Evolutionary conservation across 2,888 invertebrate species (phyloP).

Genomic region (Lysandra coridon): DNA sequence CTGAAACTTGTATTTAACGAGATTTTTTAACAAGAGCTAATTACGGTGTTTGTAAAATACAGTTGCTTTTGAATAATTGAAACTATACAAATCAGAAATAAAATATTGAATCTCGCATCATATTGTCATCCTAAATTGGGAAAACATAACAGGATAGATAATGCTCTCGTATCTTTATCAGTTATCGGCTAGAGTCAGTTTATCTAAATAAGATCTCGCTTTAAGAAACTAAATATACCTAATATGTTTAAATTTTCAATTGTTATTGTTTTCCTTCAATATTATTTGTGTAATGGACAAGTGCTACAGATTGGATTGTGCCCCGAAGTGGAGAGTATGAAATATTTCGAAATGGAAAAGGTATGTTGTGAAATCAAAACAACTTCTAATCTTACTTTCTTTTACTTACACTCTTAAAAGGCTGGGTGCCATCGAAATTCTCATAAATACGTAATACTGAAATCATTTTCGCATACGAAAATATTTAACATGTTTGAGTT

Average conservation of each 20-base stretch:
- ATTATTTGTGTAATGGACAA: conserved; percentile 50
- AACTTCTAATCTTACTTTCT: too few species aligned
- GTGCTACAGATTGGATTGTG: conserved; percentile 65
- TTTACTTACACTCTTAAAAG: too few species aligned
- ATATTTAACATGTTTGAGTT: too few species aligned
- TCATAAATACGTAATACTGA: too few species aligned
- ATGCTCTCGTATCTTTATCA: neutral
- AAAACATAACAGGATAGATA: neutral
- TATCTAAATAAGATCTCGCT: neutral
- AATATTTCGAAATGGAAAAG: conserved; percentile 63
- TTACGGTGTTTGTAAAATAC: too few species aligned
- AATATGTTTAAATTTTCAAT: conserved; percentile 43
- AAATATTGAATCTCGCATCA: too few species aligned
- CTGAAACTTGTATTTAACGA: too few species aligned
- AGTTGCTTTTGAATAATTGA: too few species aligned
- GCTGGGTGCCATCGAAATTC: too few species aligned
- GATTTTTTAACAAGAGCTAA: too few species aligned
- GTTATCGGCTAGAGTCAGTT: neutral
- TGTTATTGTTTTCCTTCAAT: conserved; percentile 41
- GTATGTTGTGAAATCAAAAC: conserved; percentile 44
- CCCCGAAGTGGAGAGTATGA: conserved; percentile 56
- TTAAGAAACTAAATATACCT: neutral
- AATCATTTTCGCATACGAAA: too few species aligned
- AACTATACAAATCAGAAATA: too few species aligned
- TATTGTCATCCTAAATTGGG: neutral